phyloP scores from a whole-genome alignment of 2,797 vertebrate species.

The Champsocephalus gunnari region DNA sequence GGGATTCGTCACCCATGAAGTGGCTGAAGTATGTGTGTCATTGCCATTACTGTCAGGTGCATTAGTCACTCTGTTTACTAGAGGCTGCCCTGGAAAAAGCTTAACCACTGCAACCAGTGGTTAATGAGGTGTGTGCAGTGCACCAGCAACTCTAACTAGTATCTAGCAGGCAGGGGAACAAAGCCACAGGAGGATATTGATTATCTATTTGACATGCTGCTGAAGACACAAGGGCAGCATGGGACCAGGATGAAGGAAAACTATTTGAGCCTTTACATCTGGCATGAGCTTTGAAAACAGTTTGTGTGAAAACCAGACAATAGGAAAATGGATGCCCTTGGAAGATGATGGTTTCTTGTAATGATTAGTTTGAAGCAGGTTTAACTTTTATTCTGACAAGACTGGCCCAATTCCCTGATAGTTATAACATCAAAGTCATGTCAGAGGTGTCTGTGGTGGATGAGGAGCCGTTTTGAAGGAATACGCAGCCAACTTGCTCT shows the following conservation, averaged over 20 bases:
- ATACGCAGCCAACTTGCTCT: neutral
- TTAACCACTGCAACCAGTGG: conserved; percentile 63
- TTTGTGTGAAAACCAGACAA: conserved; percentile 38
- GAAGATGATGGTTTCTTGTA: conserved; percentile 32
- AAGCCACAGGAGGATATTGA: conserved; percentile 68
- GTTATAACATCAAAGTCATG: conserved; percentile 13
- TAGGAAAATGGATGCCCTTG: conserved; percentile 22
- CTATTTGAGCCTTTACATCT: neutral
- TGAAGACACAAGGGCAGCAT: conserved; percentile 43
- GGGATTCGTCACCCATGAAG: conserved; percentile 9
- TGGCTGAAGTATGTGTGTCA: conserved; percentile 66
- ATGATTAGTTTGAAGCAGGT: conserved; percentile 32
- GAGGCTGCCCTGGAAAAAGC: conserved; percentile 51
- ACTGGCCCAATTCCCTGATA: conserved; percentile 19
- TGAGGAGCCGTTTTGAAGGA: conserved; percentile 20
- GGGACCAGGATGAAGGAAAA: conserved; percentile 30
- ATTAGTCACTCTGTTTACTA: conserved; percentile 67
- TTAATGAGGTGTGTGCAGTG: conserved; percentile 77
- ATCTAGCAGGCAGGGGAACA: conserved; percentile 65
- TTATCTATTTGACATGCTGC: conserved; percentile 73
- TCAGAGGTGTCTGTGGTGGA: neutral
- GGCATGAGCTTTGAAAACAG: conserved; percentile 31
- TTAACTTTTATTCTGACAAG: conserved; percentile 44
- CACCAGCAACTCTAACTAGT: conserved; percentile 70
- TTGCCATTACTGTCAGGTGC: conserved; percentile 70